Conservation (phyloP, 2,888 invertebrate species). For the Agonopterix heracliana region DNA sequence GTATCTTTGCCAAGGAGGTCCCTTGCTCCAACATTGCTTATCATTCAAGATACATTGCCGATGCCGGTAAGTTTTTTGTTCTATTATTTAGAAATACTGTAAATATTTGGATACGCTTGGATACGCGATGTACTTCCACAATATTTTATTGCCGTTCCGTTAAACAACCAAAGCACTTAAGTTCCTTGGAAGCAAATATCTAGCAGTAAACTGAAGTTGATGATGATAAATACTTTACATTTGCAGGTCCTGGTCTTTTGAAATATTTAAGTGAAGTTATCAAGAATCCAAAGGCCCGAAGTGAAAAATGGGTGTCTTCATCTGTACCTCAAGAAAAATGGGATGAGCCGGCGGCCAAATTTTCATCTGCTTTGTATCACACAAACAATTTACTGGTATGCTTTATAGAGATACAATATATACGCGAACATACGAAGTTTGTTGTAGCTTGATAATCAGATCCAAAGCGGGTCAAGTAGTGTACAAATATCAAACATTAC, state of each 20-base stretch:
- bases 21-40: slow-evolving; percentile 88
- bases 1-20: slow-evolving; percentile 50
- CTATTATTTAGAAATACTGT: neutral
- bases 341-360: slow-evolving; percentile 75
- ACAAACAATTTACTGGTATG: slow-evolving; percentile 84
- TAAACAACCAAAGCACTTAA: no score
- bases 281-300: slow-evolving; percentile 78
- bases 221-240: neutral
- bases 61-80: slow-evolving; percentile 54
- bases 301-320: slow-evolving; percentile 87
- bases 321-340: slow-evolving; percentile 83
- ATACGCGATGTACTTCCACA: neutral
- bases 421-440: no score
- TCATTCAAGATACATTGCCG: slow-evolving; percentile 87
- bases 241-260: slow-evolving; percentile 75
- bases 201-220: no score
- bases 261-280: slow-evolving; percentile 76
- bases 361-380: slow-evolving; percentile 89
- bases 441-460: no score
- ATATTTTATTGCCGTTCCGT: no score
- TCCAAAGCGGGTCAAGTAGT: no score
- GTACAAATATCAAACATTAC: neutral
- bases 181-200: no score
- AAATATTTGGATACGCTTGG: neutral
- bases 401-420: slow-evolving; percentile 10